Conservation (phyloP, 2,113 vertebrate species). For the Procavia capensis region DNA sequence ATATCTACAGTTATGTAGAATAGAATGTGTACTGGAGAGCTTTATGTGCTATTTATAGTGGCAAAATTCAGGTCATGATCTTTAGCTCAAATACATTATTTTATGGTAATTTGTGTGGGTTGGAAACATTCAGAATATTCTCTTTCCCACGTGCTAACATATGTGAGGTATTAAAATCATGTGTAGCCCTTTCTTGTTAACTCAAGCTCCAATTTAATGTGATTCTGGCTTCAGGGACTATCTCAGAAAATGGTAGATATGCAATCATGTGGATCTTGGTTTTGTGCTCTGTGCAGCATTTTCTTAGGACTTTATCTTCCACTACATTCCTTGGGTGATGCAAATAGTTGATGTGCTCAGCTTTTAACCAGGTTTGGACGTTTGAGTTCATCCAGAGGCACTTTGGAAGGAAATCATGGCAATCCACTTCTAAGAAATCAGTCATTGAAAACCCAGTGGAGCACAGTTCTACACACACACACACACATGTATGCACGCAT, state of each 20-base stretch:
- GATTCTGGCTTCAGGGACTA: not conserved
- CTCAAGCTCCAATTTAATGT: not conserved
- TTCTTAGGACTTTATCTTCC: not conserved
- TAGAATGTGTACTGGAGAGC: not conserved
- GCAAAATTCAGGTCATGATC: not conserved
- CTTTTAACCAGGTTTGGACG: not conserved
- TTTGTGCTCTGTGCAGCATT: not conserved
- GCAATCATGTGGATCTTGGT: not conserved
- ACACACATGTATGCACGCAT: no score
- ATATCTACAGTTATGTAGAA: not conserved
- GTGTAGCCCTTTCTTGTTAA: not conserved
- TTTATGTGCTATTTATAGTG: not conserved
- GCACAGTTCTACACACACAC: not conserved
- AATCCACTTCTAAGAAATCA: not conserved
- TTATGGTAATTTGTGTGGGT: not conserved
- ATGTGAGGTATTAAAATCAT: not conserved
- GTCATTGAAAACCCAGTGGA: not conserved
- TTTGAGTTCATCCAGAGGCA: not conserved
- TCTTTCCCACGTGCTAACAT: not conserved
- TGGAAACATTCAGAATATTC: not conserved
- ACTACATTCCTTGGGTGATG: not conserved
- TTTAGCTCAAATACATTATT: not conserved
- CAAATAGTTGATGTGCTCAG: not conserved
- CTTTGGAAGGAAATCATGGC: not conserved
- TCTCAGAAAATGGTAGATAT: not conserved